phyloP scores from a whole-genome alignment of 2,888 invertebrate species.

The Cheilosia impressa region DNA sequence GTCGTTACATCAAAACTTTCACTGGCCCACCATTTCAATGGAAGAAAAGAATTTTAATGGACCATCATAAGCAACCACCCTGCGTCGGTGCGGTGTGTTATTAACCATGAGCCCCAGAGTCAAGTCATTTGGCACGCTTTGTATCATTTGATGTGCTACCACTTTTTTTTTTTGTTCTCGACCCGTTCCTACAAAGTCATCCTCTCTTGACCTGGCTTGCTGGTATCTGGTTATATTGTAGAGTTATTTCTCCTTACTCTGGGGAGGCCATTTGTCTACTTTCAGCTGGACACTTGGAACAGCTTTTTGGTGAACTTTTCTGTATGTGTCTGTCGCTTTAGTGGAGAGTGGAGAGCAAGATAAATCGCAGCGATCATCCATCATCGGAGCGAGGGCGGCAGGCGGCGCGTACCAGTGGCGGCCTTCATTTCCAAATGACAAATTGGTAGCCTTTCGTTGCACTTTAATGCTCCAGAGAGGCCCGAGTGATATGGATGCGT shows the following conservation, averaged over 20 bases:
- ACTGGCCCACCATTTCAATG: constrained; percentile 57
- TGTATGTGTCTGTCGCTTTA: constrained; percentile 61
- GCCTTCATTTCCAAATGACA: constrained; percentile 72
- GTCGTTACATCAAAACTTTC: constrained; percentile 65
- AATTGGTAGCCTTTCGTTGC: constrained; percentile 74
- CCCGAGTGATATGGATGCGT: constrained; percentile 69
- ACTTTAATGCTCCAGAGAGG: constrained; percentile 72
- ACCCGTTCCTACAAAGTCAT: neutral
- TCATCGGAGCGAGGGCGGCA: constrained; percentile 65
- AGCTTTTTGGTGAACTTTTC: constrained; percentile 69
- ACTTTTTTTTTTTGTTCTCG: neutral
- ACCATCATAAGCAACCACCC: constrained; percentile 38
- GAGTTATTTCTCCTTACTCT: constrained; percentile 59
- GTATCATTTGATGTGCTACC: constrained; percentile 59
- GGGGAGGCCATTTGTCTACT: constrained; percentile 70
- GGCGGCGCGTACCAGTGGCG: constrained; percentile 42
- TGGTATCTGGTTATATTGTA: constrained; percentile 41
- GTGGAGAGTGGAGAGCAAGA: constrained; percentile 60
- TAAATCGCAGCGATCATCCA: constrained; percentile 74
- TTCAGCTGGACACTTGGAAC: constrained; percentile 69
- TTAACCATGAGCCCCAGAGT: constrained; percentile 51
- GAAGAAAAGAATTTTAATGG: constrained; percentile 66
- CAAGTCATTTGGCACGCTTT: constrained; percentile 69
- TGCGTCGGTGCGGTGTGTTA: neutral
- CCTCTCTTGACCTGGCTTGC: constrained; percentile 26